These are phyloP conservation scores for Macaca nemestrina DNA, from an alignment of 2,113 vertebrate species.

Conservation along the genomic window DNA sequence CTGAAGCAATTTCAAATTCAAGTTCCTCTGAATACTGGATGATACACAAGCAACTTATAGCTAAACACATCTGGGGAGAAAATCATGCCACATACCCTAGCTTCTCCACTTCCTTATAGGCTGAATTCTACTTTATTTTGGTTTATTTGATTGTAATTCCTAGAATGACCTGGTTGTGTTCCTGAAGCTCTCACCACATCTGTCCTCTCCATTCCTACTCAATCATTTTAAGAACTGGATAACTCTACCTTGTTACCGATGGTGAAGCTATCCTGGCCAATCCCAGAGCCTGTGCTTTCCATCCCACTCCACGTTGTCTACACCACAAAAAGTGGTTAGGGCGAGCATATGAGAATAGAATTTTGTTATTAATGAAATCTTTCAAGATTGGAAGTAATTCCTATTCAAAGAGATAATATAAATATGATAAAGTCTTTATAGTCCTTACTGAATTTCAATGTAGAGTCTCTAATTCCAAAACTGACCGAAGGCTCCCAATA, in stretches of 20 bases:
- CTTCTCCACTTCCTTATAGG: neutral
- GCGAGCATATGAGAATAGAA: neutral
- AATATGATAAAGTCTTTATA: neutral
- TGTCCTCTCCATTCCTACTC: neutral
- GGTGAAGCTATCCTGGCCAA: neutral
- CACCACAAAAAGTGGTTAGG: neutral
- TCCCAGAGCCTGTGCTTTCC: neutral
- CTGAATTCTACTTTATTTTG: neutral
- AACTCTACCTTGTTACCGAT: neutral
- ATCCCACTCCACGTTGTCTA: neutral
- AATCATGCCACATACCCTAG: neutral
- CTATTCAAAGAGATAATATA: neutral
- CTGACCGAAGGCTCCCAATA: neutral
- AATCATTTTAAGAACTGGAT: neutral
- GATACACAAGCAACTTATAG: neutral
- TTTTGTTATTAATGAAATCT: constrained; percentile 10
- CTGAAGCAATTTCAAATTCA: neutral
- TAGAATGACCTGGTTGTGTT: neutral
- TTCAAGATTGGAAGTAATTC: neutral
- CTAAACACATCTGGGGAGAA: neutral
- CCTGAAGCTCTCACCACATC: neutral
- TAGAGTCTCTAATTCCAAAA: neutral
- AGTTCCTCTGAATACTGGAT: neutral
- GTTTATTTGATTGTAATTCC: neutral
- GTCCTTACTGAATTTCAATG: neutral